These are phyloP conservation scores for Agrotis segetum DNA, from an alignment of 2,888 invertebrate genomes.

Conservation along the genomic window DNA sequence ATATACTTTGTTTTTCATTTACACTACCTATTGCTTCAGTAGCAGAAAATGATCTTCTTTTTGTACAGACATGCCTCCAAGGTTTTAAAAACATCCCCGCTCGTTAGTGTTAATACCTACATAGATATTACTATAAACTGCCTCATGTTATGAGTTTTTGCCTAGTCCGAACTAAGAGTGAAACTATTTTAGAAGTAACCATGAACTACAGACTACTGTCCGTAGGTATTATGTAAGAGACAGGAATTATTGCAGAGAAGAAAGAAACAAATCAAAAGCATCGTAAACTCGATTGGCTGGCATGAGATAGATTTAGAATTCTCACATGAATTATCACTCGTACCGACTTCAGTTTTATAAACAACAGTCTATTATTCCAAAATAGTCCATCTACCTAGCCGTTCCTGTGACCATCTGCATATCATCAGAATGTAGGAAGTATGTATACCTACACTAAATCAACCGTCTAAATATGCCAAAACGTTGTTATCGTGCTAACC, in stretches of 20 bases:
- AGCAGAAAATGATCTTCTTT: neutral
- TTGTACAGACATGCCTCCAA: neutral
- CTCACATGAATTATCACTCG: constrained; percentile 4
- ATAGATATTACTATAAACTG: neutral
- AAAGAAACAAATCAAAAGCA: neutral
- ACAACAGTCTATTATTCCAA: neutral
- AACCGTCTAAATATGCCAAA: constrained; percentile 6
- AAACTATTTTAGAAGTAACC: neutral
- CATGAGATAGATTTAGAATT: constrained; percentile 2
- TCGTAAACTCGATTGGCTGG: neutral
- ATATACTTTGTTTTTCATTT: neutral
- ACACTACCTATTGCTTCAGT: neutral
- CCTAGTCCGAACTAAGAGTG: neutral
- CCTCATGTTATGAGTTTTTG: neutral
- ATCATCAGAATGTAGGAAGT: neutral
- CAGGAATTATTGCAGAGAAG: neutral
- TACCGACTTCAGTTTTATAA: neutral
- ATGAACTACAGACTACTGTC: neutral
- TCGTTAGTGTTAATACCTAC: neutral
- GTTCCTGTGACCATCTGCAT: no score
- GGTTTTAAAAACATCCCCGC: neutral
- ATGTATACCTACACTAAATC: neutral
- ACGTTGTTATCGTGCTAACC: constrained; percentile 22
- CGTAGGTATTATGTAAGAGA: neutral
- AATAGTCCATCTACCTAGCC: neutral